A percentile compares a stretch with the other conserved stretches of the same genome.
Conservation (phyloP, 2,797 vertebrate genomes). For the Chelmon rostratus region DNA sequence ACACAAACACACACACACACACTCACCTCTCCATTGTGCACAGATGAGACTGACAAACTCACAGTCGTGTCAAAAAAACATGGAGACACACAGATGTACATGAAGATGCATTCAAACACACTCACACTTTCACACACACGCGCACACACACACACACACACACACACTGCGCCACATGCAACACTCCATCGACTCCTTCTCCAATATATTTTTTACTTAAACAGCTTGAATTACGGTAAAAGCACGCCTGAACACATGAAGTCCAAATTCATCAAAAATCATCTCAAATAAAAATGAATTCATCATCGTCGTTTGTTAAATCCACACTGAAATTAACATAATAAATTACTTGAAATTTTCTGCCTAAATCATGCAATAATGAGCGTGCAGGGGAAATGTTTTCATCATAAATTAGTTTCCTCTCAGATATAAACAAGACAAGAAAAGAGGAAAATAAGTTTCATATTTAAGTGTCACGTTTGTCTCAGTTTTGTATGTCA, state of each 20-base stretch:
- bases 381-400: neutral
- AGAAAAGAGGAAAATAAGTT: neutral
- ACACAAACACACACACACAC: slow-evolving; percentile 8
- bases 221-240: neutral
- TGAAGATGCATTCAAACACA: neutral
- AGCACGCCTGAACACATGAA: neutral
- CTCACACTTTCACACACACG: slow-evolving; percentile 4
- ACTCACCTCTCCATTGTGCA: neutral
- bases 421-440: neutral
- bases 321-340: neutral
- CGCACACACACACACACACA: too few relatives aligned
- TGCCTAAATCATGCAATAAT: neutral
- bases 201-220: neutral
- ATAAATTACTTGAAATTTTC: neutral
- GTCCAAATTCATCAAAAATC: neutral
- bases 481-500: slow-evolving; percentile 4
- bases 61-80: neutral
- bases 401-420: neutral
- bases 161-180: neutral
- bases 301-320: neutral
- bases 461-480: neutral
- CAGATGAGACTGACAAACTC: neutral
- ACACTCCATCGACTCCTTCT: neutral
- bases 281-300: neutral
- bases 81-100: slow-evolving; percentile 9